Evolutionary conservation across 2,113 vertebrate species (phyloP).

Genomic region (Chitala chitala): DNA sequence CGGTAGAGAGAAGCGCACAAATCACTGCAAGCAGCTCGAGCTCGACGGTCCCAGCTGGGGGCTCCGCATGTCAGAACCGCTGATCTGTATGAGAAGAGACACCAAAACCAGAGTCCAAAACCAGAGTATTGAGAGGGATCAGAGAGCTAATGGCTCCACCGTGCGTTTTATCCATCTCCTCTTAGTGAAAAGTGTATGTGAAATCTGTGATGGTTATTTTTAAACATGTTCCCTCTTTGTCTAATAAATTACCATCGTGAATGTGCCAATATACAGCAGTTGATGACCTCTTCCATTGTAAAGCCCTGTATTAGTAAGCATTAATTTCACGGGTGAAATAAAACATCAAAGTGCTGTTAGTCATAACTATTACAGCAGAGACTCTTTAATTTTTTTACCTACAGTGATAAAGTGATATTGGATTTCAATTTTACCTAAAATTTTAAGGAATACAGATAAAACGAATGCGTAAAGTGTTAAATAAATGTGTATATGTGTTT

Average conservation of each 20-base stretch:
- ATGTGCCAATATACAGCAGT: neutral
- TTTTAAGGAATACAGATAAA: too few species aligned
- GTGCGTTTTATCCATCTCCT: neutral
- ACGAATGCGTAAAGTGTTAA: too few species aligned
- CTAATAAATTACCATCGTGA: neutral
- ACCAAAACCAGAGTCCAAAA: neutral
- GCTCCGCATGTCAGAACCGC: neutral
- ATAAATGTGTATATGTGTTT: neutral
- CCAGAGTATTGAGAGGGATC: neutral
- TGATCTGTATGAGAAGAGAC: neutral
- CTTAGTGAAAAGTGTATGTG: neutral
- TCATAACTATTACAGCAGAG: too few species aligned
- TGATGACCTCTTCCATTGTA: neutral
- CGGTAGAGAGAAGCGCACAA: neutral
- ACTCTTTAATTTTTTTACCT: too few species aligned
- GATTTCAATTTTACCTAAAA: too few species aligned
- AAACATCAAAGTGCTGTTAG: too few species aligned
- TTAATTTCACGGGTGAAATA: neutral
- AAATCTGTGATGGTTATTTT: neutral
- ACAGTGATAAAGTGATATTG: too few species aligned
- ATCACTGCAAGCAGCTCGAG: neutral
- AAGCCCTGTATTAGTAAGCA: conserved; percentile 7
- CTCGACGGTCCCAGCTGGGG: neutral
- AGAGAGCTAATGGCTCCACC: neutral
- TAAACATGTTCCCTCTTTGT: neutral